Evolutionary conservation across 2,888 invertebrate genomes (phyloP).

Genomic region (Hirtodrosophila trivittata): DNA sequence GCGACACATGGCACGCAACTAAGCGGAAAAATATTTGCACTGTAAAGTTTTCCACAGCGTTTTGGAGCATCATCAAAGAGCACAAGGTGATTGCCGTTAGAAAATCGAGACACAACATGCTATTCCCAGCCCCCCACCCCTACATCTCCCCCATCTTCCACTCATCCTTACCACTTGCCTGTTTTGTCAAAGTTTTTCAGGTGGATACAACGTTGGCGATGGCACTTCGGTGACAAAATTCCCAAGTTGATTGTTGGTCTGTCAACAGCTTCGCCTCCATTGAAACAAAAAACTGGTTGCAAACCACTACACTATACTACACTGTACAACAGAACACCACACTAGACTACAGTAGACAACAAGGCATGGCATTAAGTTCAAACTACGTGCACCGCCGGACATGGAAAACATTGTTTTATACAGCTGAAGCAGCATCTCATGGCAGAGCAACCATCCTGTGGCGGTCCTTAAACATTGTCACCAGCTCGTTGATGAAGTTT

Average conservation of each 20-base stretch:
- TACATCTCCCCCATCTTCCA: slow-evolving; percentile 8
- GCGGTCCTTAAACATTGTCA: slow-evolving; percentile 67
- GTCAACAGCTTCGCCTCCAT: slow-evolving; percentile 69
- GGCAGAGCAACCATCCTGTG: slow-evolving; percentile 10
- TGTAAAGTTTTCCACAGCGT: slow-evolving; percentile 52
- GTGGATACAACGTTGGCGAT: slow-evolving; percentile 57
- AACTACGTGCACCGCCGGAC: slow-evolving; percentile 60
- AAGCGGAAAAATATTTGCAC: slow-evolving; percentile 75
- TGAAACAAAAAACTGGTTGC: slow-evolving; percentile 70
- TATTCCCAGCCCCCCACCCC: not conserved
- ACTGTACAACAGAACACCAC: slow-evolving; percentile 18
- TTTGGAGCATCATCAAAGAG: slow-evolving; percentile 64
- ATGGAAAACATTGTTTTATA: slow-evolving; percentile 35
- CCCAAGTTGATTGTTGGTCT: slow-evolving; percentile 80
- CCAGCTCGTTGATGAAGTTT: slow-evolving; percentile 76
- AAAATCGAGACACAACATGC: slow-evolving; percentile 62
- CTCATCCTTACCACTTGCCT: slow-evolving; percentile 17
- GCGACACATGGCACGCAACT: slow-evolving; percentile 77
- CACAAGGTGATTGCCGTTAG: slow-evolving; percentile 67
- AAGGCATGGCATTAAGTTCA: slow-evolving; percentile 48
- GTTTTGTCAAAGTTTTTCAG: slow-evolving; percentile 66
- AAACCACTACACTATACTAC: slow-evolving; percentile 42
- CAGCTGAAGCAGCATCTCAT: slow-evolving; percentile 17
- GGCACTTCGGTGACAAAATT: slow-evolving; percentile 78
- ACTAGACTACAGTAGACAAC: slow-evolving; percentile 11